Percentiles rank a stretch among this genome's conserved stretches.
phyloP scores from a whole-genome alignment of 2,888 invertebrate species.

The Erynnis tages region DNA sequence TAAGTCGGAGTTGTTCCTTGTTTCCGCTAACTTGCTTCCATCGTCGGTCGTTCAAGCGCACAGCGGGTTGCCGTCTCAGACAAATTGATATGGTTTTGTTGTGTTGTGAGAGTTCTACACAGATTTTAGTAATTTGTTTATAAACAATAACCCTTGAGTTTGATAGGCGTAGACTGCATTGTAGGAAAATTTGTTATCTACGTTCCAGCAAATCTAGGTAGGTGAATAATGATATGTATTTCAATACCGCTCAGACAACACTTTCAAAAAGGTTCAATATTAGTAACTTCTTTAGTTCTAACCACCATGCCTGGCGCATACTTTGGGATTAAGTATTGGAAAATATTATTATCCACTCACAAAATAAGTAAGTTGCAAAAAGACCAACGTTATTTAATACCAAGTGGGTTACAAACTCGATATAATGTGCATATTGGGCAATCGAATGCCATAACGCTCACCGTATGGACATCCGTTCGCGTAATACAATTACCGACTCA shows the following conservation, averaged over 20 bases:
- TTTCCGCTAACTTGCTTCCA: slow-evolving; percentile 12
- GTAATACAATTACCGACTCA: slow-evolving; percentile 11
- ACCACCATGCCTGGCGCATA: no score
- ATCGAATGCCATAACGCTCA: slow-evolving; percentile 4
- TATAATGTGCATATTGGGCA: slow-evolving; percentile 10
- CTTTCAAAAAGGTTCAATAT: no score
- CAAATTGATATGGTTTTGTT: slow-evolving; percentile 7
- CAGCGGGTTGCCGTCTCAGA: background rate
- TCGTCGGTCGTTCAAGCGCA: slow-evolving; percentile 15
- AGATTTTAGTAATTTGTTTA: no score
- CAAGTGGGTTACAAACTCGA: background rate
- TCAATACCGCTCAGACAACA: no score
- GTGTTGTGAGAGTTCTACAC: background rate
- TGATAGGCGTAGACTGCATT: no score
- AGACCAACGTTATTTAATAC: background rate
- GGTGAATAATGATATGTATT: no score
- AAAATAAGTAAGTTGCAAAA: no score
- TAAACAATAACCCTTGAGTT: no score
- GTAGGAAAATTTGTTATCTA: no score
- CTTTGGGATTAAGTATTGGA: no score
- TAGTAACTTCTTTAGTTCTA: no score
- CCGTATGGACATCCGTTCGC: slow-evolving; percentile 3
- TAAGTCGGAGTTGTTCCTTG: slow-evolving; percentile 14
- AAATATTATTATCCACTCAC: background rate
- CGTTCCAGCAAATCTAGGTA: no score